phyloP scores from a whole-genome alignment of 2,113 vertebrate species.

The Dicerorhinus sumatrensis region DNA sequence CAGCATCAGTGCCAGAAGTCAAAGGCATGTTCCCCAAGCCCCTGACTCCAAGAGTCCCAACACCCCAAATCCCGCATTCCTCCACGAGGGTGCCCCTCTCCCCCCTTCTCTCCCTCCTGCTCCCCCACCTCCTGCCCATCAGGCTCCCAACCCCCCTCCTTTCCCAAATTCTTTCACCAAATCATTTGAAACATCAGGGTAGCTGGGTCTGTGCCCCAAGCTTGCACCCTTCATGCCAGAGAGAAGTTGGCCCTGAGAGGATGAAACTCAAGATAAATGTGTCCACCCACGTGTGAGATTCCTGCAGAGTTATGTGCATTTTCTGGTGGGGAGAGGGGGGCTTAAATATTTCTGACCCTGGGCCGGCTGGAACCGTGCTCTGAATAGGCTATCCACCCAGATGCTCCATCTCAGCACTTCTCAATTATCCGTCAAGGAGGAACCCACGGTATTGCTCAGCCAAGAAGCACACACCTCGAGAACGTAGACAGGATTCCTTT shows the following conservation, averaged over 20 bases:
- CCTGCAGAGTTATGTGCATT: constrained; percentile 83
- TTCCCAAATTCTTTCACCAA: not conserved
- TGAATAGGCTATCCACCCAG: constrained; percentile 77
- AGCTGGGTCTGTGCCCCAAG: constrained; percentile 6
- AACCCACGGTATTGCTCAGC: constrained; percentile 75
- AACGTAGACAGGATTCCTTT: constrained; percentile 56
- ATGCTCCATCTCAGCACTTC: constrained; percentile 74
- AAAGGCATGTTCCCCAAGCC: not conserved
- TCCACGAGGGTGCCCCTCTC: not conserved
- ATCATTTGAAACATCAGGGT: constrained; percentile 60
- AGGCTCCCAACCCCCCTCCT: not conserved
- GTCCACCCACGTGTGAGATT: constrained; percentile 82
- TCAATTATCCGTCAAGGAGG: constrained; percentile 76
- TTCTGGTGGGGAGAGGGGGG: constrained; percentile 52
- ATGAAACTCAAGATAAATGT: constrained; percentile 83
- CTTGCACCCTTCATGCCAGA: constrained; percentile 70
- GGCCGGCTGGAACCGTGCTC: constrained; percentile 74
- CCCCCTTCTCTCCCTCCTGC: not conserved
- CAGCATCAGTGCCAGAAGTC: not conserved
- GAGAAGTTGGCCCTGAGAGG: constrained; percentile 77
- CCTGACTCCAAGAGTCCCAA: not conserved
- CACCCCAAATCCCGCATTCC: not conserved
- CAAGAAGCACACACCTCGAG: constrained; percentile 71
- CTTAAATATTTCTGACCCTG: constrained; percentile 80
- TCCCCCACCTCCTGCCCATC: rapidly evolving